These are phyloP conservation scores for Deilephila porcellus DNA, from an alignment of 2,888 invertebrate genomes.

Conservation along the genomic window DNA sequence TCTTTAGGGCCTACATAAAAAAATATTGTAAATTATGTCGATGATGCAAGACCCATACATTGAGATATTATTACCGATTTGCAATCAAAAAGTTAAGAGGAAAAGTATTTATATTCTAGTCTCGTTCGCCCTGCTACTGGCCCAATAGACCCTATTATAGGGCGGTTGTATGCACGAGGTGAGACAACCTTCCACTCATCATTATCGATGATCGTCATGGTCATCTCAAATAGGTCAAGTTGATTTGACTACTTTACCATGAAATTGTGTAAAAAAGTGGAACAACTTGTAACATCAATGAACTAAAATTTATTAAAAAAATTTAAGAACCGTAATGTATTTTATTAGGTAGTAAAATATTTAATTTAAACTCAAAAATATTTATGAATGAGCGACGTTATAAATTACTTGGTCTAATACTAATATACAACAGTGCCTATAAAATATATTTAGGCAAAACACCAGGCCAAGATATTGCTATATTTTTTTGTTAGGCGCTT, in stretches of 20 bases:
- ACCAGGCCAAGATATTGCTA: not conserved
- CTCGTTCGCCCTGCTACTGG: constrained; percentile 31
- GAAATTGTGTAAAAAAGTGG: not conserved
- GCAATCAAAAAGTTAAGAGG: not conserved
- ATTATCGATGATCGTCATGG: constrained; percentile 22
- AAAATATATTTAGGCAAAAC: not conserved
- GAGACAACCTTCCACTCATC: constrained; percentile 34
- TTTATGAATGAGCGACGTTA: not conserved
- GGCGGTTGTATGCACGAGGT: constrained; percentile 38
- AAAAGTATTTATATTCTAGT: constrained; percentile 36
- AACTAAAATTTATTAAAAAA: not conserved
- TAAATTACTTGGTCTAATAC: no score
- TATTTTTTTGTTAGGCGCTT: not conserved
- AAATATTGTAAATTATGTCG: not conserved
- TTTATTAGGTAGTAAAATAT: not conserved
- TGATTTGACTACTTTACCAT: constrained; percentile 31
- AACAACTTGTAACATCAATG: not conserved
- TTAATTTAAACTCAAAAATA: not conserved
- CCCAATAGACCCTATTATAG: constrained; percentile 37
- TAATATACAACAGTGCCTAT: not conserved
- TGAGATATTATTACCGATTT: not conserved
- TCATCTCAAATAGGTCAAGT: constrained; percentile 39
- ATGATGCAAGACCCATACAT: not conserved
- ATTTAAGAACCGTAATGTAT: not conserved
- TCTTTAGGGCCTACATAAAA: not conserved